Percentiles rank a stretch among this genome's conserved stretches.
These are phyloP conservation scores for Coracopsis vasa DNA, from an alignment of 2,113 vertebrate genomes.

Conservation along the genomic window DNA sequence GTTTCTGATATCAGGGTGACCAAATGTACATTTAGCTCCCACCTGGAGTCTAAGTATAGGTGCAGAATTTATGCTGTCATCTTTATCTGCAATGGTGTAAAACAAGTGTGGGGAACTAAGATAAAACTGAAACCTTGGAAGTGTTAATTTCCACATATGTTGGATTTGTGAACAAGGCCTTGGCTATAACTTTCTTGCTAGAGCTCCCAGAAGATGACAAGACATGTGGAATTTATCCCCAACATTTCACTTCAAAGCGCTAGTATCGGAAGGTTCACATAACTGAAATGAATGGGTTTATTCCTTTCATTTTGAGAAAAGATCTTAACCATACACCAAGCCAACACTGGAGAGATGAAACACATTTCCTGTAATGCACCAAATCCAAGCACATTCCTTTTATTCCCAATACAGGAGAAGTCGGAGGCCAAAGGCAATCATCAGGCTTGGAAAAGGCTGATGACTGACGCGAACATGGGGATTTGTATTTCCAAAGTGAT, in stretches of 20 bases:
- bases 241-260: neutral
- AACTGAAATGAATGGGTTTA: neutral
- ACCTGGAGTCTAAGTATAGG: neutral
- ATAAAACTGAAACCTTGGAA: neutral
- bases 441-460: neutral
- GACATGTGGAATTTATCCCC: neutral
- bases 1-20: neutral
- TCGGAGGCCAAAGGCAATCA: neutral
- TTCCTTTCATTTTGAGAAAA: neutral
- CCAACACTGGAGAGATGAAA: neutral
- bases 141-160: neutral
- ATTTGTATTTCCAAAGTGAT: neutral
- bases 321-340: neutral
- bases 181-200: neutral
- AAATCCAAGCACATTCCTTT: constrained; percentile 7
- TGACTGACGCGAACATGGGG: neutral
- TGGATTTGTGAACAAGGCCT: neutral
- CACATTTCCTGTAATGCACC: neutral
- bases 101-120: neutral
- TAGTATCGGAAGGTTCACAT: neutral
- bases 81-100: neutral
- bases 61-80: neutral
- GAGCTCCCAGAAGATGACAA: neutral
- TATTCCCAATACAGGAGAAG: neutral
- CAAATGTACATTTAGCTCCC: neutral